Base-by-base conservation (phyloP, 2,113 vertebrate genomes). In the Burhinus oedicnemus region DNA sequence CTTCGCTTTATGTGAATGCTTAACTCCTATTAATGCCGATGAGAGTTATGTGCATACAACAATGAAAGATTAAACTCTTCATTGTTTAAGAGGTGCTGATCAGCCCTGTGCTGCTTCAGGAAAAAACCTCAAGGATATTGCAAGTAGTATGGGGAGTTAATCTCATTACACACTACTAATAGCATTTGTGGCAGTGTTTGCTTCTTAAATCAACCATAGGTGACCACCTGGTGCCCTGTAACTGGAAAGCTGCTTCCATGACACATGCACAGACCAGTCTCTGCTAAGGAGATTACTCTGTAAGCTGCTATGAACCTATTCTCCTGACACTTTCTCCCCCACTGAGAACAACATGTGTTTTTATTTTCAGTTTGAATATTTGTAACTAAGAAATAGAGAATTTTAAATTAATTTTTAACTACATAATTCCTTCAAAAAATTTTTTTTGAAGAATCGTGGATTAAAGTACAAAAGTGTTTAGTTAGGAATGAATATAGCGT, bases 111-210 rank as follows among this genome's bases (percentile, higher is more conserved):
- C 57, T 75, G 62, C 90, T 87, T 91, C 32, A 69, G 42, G 38
- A 62, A 77, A 84, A 91, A 96, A 86, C 5, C 45, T 84, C 80
- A 78, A 89, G 65, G 86, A 96, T 93, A 90, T 55, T 62, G 54
- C 60, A 90, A 95, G 74, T 87, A 66, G 92, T 87, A 13, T 38
- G 38, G 62, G 71, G 90, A 96, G n/a, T 80, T 96, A 95, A 97
- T 96, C 96, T 95, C 85, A 95, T 97, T 95, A 95, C 77, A 91
- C 44, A 83, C 57, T 84, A 38, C 72, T 90, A 93, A 97, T 30
- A 93, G 87, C 83, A 92, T 96, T 95, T 94, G 74, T 68, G 90
- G 88, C 64, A 91, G 80, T 75, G 92, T 91, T 89, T 94, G 88
- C 65, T 93, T 69, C 81, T 91, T 84, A 93, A 88, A 84, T 89